These are phyloP conservation scores for Colletes collaris DNA, from an alignment of 2,888 invertebrate species.

Conservation along the genomic window DNA sequence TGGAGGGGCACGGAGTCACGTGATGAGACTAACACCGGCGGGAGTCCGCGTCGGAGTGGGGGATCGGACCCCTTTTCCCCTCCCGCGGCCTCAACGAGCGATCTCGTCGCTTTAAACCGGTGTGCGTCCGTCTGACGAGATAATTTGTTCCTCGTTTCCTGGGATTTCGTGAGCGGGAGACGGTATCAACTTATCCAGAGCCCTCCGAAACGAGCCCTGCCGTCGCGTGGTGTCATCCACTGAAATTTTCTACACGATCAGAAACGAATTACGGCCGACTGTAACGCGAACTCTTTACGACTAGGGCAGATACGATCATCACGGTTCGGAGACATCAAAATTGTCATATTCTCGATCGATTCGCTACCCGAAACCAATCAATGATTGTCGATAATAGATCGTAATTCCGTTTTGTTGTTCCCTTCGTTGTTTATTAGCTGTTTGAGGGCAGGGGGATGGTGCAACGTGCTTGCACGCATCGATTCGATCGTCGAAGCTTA, in stretches of 20 bases:
- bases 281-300: not conserved
- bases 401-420: no score
- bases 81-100: slow-evolving; percentile 59
- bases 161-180: slow-evolving; percentile 74
- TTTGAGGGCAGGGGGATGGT: not conserved
- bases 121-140: slow-evolving; percentile 79
- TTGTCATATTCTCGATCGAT: slow-evolving; percentile 41
- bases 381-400: slow-evolving; percentile 11
- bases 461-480: slow-evolving; percentile 22
- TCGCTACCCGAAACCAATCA: slow-evolving; percentile 70
- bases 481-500: no score
- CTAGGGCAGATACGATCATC: not conserved
- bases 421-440: no score
- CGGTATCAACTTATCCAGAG: slow-evolving; percentile 34
- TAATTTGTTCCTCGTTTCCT: slow-evolving; percentile 82
- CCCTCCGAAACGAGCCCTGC: slow-evolving; percentile 44
- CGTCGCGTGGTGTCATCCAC: slow-evolving; percentile 20
- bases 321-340: not conserved
- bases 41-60: slow-evolving; percentile 36
- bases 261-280: not conserved
- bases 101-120: slow-evolving; percentile 70
- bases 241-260: not conserved
- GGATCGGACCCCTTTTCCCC: slow-evolving; percentile 37
- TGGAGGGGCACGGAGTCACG: slow-evolving; percentile 54
- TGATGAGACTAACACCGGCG: slow-evolving; percentile 51